Conservation (phyloP, 1,140 invertebrate species). For the Caenorhabditis inopinata region DNA sequence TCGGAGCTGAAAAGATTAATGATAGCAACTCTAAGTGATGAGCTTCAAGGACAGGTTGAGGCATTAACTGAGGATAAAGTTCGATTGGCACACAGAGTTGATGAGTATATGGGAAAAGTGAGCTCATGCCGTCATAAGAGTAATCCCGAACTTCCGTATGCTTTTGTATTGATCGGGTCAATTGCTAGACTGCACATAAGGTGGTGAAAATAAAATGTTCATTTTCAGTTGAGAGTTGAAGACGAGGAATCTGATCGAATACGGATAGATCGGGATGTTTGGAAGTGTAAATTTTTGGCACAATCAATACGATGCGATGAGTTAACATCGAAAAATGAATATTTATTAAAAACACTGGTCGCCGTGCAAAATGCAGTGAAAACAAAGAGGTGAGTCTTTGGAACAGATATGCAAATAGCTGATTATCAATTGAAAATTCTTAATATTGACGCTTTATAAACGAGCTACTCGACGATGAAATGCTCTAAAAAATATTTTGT, state of each 20-base stretch:
- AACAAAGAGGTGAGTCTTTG: not conserved
- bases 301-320: slow-evolving; percentile 38
- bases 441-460: no score
- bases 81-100: slow-evolving; percentile 29
- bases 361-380: not conserved
- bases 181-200: no score
- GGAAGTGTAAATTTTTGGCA: slow-evolving; percentile 30
- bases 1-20: slow-evolving; percentile 18
- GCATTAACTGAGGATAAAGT: slow-evolving; percentile 31
- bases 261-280: slow-evolving; percentile 25
- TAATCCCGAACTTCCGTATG: no score
- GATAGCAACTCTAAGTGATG: slow-evolving; percentile 22
- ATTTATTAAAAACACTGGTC: not conserved
- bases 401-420: no score
- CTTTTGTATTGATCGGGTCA: no score
- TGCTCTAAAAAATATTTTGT: no score
- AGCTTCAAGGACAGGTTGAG: slow-evolving; percentile 24
- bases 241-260: not conserved
- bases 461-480: no score
- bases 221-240: slow-evolving; percentile 6
- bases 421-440: no score
- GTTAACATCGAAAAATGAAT: not conserved
- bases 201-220: no score
- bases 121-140: no score
- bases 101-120: slow-evolving; percentile 31